phyloP scores from a whole-genome alignment of 2,113 vertebrate genomes.

The Petrocephalus microphthalmus region DNA sequence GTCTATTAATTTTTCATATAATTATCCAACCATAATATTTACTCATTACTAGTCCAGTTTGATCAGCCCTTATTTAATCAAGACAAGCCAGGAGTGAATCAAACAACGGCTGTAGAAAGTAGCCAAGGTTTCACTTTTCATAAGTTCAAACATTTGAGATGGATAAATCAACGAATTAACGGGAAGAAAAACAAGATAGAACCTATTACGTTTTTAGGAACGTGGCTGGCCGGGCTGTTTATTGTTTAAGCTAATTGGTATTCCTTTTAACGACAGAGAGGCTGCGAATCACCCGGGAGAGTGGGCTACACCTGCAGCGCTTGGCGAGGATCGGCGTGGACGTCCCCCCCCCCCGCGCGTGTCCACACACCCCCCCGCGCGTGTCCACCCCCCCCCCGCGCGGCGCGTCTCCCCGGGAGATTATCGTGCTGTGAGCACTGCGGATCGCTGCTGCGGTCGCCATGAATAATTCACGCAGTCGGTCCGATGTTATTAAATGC shows the following conservation, averaged over 20 bases:
- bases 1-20: background rate
- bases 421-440: background rate
- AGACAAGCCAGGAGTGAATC: background rate
- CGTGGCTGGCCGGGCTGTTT: background rate
- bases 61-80: background rate
- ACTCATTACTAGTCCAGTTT: background rate
- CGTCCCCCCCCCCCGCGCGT: background rate
- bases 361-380: background rate
- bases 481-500: background rate
- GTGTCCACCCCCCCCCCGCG: background rate
- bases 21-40: conserved; percentile 4
- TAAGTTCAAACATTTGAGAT: background rate
- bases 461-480: conserved; percentile 4
- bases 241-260: background rate
- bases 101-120: background rate
- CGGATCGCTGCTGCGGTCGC: background rate
- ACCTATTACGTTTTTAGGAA: background rate
- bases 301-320: background rate
- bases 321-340: background rate
- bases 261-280: background rate
- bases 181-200: background rate
- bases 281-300: background rate
- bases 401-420: background rate
- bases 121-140: background rate
- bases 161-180: background rate